phyloP scores from a whole-genome alignment of 35 echinoderm and acorn worm species.

The Apostichopus japonicus region DNA sequence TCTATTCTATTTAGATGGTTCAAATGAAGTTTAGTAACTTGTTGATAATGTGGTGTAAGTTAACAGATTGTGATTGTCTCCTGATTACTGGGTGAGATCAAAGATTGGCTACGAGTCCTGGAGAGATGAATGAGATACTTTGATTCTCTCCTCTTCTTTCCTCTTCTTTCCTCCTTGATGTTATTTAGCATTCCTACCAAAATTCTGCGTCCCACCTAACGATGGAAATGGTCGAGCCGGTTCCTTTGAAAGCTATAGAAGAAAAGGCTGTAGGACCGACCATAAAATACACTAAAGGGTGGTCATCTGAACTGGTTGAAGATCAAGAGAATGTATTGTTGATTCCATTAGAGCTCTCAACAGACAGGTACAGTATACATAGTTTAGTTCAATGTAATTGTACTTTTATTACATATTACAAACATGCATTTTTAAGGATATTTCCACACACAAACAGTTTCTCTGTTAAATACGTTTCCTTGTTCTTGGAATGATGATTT shows the following conservation, averaged over 20 bases:
- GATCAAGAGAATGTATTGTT: constrained; percentile 8
- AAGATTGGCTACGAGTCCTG: no score
- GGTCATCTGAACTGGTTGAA: background rate
- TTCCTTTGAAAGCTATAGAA: constrained; percentile 5
- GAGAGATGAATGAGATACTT: background rate
- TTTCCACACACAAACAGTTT: background rate
- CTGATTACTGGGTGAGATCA: no score
- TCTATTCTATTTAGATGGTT: background rate
- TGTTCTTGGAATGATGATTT: no score
- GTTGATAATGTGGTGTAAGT: no score
- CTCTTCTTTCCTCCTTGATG: background rate
- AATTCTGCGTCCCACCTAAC: constrained; percentile 5
- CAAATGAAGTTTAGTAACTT: no score
- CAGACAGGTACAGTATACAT: background rate
- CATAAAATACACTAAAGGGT: background rate
- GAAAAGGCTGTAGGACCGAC: background rate
- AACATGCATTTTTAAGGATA: no score
- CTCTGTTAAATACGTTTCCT: background rate
- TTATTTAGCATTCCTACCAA: background rate
- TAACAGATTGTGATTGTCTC: no score
- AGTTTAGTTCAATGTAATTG: no score
- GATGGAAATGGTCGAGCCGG: constrained; percentile 11
- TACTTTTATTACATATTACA: no score
- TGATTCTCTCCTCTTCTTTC: background rate
- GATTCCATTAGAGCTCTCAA: background rate